phyloP scores from a whole-genome alignment of 2,113 vertebrate species.

The Phalacrocorax pelagicus region DNA sequence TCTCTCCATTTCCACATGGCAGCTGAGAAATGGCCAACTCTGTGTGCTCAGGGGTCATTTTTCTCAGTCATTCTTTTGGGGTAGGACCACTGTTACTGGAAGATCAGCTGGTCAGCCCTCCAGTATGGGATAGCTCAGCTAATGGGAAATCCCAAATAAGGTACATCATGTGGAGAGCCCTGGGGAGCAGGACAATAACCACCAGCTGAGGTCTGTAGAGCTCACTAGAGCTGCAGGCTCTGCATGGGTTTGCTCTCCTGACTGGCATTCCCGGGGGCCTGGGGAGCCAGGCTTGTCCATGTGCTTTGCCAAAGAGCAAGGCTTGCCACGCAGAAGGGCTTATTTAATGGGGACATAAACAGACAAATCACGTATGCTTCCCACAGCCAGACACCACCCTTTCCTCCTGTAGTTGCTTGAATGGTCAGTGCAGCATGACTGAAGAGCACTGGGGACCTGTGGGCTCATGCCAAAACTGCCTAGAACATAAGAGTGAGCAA shows the following conservation, averaged over 20 bases:
- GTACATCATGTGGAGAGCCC: neutral
- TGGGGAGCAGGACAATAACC: neutral
- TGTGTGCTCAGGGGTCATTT: rapidly evolving
- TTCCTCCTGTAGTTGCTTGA: neutral
- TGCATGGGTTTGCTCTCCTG: neutral
- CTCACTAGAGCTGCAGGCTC: neutral
- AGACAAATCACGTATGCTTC: neutral
- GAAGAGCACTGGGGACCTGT: neutral
- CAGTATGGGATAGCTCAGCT: neutral
- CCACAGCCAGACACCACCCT: neutral
- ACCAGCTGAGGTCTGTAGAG: neutral
- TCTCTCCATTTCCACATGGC: neutral
- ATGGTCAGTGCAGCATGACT: neutral
- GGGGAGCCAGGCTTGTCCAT: neutral
- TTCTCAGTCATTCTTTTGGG: neutral
- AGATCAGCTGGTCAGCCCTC: neutral
- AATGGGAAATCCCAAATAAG: neutral
- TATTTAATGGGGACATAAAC: neutral
- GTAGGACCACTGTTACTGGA: neutral
- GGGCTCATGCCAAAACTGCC: neutral
- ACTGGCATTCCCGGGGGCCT: neutral
- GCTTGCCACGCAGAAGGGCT: neutral
- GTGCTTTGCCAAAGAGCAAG: neutral
- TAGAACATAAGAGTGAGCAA: neutral
- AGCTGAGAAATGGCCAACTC: neutral